Base-by-base conservation (phyloP, 53 echinoderm and acorn worm species). In the Patiria pectinifera region DNA sequence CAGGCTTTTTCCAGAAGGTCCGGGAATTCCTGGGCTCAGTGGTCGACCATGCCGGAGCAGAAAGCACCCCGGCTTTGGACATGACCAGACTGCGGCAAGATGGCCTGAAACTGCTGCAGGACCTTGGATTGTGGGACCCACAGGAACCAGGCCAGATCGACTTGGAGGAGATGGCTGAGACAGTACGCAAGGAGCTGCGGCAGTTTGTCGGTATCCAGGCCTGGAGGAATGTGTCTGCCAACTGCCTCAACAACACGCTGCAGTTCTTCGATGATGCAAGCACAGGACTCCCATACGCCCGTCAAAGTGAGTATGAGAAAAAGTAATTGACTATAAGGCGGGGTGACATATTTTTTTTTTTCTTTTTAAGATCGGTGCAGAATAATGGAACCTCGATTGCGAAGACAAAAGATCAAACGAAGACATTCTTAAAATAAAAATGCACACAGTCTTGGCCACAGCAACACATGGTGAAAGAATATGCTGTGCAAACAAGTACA, bases 211-310 rank as follows among this genome's bases (percentile, higher is more conserved):
- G 72, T 4, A 71, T 45, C 71, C 45, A 48, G 4, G 86, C 86
- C 21, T 44, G 45, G 71, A 45, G 71, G 22, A 86, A 86, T 43
- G 86, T 86, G 53, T 86, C 86, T 71, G 18, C 4, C n/a, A n/a
- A 14, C 48, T 86, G 86, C 48, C 71, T 86, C 23, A 49, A 86
- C 71, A 46, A 86, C 86, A 86, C 71, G 47, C n/a, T 48, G 47
- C 72, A 48, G 71, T 86, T 71, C 48, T 71, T 86, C 14, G 11
- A 2, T 19, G 86, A 86, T 18, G 48, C 24, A 11, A 47, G 47
- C 11, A 0, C 47, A 5, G 14, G 48, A 2, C 7, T 48, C 15
- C n/a, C 71, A 6, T 86, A 86, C 71, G 47, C 86, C 6, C 16
- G 45, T 19, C 86, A 86, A 71, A 86, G 86, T 86, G 14, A 86